Evolutionary conservation across 2,113 vertebrate species (phyloP), one percentile per base, ranked within the genome.

Genomic region (Oncorhynchus kisutch): DNA sequence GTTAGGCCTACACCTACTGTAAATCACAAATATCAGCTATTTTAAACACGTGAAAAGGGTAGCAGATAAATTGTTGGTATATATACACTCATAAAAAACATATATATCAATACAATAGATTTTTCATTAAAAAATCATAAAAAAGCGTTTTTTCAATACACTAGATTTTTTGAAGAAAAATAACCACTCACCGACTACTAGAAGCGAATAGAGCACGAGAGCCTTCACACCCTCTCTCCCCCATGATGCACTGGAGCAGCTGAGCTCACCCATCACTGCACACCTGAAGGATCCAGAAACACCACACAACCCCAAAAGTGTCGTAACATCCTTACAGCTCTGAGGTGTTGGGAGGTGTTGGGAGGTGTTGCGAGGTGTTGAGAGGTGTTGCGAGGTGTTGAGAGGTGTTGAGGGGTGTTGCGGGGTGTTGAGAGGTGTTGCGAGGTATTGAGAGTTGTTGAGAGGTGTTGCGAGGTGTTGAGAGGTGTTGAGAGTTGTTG

Each of bases 101-200:
- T 39, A 11, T 11, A 11, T 45, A 34, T 34, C 8, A 45, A 45
- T 45, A 45, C 8, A 45, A 45, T 45, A 39, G 5, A 39, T 34
- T 34, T 34, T 34, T 39, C 34, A 39, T 39, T 0, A 1, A 2
- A 1, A 39, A 39, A 7, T 1, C 0, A 39, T 8, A 0, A 39
- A 7, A 8, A 6, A 34, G 8, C 34, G 0, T 7, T 8, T 34
- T 5, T 31, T 27, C 31, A 6, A 34, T 34, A 34, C 5, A 34
- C 6, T 34, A 39, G 6, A 39, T 39, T 9, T 39, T 39, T 60
- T 8, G 1, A 24, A 24, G 9, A 65, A 65, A 27, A 25, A 9
- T 9, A 22, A 65, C 9, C 65, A 82, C 88, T 85, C 49, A 91
- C 89, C 75, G 27, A 62, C 3, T 8, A 72, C 51, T 16, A 81